Percentiles rank a stretch among this genome's conserved stretches.
Conservation (phyloP, 2,888 invertebrate genomes). For the Pristionchus arcanus region DNA sequence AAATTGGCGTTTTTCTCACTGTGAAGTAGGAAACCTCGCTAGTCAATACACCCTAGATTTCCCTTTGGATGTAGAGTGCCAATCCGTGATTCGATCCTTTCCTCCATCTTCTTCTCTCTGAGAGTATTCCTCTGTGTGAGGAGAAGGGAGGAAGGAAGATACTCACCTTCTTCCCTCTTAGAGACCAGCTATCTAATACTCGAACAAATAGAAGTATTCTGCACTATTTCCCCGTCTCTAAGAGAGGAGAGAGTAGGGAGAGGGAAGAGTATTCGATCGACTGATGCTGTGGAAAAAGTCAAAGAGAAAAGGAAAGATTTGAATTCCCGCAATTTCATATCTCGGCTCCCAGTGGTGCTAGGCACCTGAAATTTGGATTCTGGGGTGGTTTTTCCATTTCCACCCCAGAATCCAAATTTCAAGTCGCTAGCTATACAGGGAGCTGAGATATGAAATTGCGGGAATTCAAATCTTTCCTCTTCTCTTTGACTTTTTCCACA, state of each 20-base stretch:
- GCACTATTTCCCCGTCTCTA: conserved; percentile 18
- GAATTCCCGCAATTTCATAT: too few relatives aligned
- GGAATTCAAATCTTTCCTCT: too few relatives aligned
- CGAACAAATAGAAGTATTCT: conserved; percentile 48
- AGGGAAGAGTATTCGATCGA: neutral
- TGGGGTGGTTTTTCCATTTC: too few relatives aligned
- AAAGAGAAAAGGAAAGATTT: too few relatives aligned
- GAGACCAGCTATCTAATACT: conserved; percentile 18
- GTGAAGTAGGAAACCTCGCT: neutral
- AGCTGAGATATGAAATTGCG: too few relatives aligned
- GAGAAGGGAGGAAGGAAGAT: conserved; percentile 31
- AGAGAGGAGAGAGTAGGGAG: neutral
- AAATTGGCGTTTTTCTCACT: neutral
- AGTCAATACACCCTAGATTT: neutral
- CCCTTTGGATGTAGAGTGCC: neutral
- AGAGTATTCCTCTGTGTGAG: conserved; percentile 9
- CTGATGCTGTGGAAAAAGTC: too few relatives aligned
- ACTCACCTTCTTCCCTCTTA: conserved; percentile 29
- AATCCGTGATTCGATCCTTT: neutral
- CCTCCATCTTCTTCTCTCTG: neutral
- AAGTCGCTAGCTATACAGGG: too few relatives aligned
- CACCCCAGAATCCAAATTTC: too few relatives aligned
- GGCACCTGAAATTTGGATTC: too few relatives aligned
- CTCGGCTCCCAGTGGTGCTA: too few relatives aligned
- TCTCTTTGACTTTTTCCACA: too few relatives aligned